A percentile compares a stretch with the other conserved stretches of the same genome.
Evolutionary conservation across 2,797 vertebrate genomes (phyloP).

Genomic region (Caiman crocodilus): DNA sequence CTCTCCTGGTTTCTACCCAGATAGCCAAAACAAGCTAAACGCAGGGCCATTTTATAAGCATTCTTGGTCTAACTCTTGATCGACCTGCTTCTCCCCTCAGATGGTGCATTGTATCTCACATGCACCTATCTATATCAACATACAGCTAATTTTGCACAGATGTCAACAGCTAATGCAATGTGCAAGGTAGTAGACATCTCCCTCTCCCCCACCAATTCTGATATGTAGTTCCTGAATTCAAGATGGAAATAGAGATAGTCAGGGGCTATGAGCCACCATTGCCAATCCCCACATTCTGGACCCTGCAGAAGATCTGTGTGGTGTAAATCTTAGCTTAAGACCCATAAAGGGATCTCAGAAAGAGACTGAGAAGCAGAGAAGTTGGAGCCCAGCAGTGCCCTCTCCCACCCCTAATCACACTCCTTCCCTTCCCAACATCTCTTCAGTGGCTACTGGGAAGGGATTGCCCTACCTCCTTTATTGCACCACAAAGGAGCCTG

Average conservation of each 20-base stretch:
- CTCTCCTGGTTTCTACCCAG: neutral
- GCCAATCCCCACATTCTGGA: neutral
- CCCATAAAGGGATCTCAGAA: neutral
- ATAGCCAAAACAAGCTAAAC: slow-evolving; percentile 1
- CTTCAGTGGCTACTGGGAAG: neutral
- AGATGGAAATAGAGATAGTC: neutral
- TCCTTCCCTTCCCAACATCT: neutral
- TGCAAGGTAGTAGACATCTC: neutral
- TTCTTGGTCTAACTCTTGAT: accelerated
- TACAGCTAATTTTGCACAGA: neutral
- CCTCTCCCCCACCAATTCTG: neutral
- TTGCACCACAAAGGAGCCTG: neutral
- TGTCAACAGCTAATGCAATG: neutral
- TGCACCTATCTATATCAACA: accelerated
- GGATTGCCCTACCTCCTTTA: neutral
- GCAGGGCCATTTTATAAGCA: neutral
- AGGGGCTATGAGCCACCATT: neutral
- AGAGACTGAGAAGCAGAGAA: too few relatives aligned
- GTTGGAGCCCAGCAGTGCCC: neutral
- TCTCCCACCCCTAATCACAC: neutral
- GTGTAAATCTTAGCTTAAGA: neutral
- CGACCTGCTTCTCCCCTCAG: neutral
- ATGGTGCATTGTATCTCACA: accelerated
- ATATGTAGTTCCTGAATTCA: neutral
- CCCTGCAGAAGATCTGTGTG: neutral